Evolutionary conservation across 2,113 vertebrate species (phyloP).

Genomic region (Mungos mungo): DNA sequence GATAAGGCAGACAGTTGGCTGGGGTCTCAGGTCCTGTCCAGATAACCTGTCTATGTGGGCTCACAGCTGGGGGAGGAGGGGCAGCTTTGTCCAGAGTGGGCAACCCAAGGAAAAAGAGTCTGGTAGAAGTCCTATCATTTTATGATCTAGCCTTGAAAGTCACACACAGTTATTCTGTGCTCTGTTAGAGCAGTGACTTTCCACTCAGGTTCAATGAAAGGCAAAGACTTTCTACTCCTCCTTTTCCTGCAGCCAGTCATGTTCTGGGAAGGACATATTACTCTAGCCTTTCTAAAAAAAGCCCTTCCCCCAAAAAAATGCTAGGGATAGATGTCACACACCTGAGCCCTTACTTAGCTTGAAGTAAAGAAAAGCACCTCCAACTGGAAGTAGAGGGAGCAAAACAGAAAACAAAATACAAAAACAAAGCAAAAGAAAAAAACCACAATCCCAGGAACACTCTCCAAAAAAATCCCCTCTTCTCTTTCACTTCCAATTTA

Average conservation of each 20-base stretch:
- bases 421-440: not conserved
- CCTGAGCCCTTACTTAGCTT: not conserved
- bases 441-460: not conserved
- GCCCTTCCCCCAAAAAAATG: not conserved
- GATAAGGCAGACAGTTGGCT: not conserved
- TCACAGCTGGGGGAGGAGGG: not conserved
- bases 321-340: not conserved
- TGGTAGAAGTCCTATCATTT: not conserved
- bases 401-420: not conserved
- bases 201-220: not conserved
- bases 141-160: not conserved
- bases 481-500: not conserved
- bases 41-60: not conserved
- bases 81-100: not conserved
- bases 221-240: not conserved
- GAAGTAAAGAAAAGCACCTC: not conserved
- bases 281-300: not conserved
- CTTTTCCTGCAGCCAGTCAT: not conserved
- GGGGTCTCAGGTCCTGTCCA: not conserved
- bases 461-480: not conserved
- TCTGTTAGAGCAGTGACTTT: not conserved
- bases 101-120: not conserved
- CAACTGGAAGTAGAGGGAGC: not conserved
- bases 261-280: not conserved
- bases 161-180: not conserved